Base-by-base conservation (phyloP, 2,113 vertebrate species). In the Neolamprologus tretocephalus region DNA sequence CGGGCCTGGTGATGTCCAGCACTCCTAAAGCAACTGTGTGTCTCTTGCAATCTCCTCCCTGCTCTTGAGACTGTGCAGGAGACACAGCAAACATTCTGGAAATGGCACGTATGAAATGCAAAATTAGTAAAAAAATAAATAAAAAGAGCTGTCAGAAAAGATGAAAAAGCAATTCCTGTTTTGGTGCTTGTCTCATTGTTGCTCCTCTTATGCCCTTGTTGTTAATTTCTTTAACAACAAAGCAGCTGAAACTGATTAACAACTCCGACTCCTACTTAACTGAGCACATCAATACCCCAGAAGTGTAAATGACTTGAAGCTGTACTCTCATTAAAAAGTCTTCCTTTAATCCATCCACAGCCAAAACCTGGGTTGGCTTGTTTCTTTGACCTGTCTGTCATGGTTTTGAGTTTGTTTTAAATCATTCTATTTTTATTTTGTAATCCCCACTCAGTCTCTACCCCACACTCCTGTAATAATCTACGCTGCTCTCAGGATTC, bases 381-480 rank as follows among this genome's bases (percentile, higher is more conserved):
- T 58, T 28, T 28, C 66, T 71, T 23, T 71, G 66, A 23, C 13
- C 37, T 21, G 63, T 71, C 66, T 71, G 35, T 9, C 11, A 26
- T 42, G 37, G 7, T 73, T 71, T 71, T 42, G 66, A 23, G 66
- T 71, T 73, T 73, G 37, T 42, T 71, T 71, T 23, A 23, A 71
- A 71, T 42, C 8, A 2, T 10, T 23, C 21, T 14, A 6, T 16
- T 73, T 73, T 26, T 6, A 45, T 16, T 45, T 73, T 73, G 68
- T 45, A 73, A 73, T 45, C 16, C 58, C 28, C 28, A 33, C 16
- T 61, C 0, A 61, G 57, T 61, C 26, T 61, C 57, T 33, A 33
- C 8, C 57, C 28, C 57, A 61, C 0, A 0, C 37, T 42, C 21
- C 66, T 45, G 37, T 40, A 26, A 23, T 45, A 23, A 71, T 23